These are phyloP conservation scores for Ellobius talpinus DNA, from an alignment of 2,113 vertebrate species.

Conservation along the genomic window DNA sequence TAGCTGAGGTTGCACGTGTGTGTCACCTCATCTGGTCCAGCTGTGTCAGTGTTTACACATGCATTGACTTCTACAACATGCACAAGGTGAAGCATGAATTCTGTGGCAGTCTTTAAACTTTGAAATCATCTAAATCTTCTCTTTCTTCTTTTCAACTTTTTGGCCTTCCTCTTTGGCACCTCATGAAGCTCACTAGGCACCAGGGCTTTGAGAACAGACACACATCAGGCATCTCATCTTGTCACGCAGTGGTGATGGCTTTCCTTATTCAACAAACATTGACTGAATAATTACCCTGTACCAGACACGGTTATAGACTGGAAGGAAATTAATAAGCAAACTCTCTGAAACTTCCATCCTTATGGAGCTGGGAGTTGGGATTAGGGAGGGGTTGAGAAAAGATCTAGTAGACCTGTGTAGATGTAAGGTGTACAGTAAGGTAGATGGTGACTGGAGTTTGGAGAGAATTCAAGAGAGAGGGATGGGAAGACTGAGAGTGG, in stretches of 20 bases:
- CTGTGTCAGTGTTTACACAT: background rate
- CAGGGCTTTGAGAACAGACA: constrained; percentile 23
- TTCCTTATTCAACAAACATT: constrained; percentile 32
- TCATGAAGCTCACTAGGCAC: background rate
- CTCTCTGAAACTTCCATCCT: background rate
- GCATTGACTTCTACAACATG: background rate
- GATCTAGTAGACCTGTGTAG: background rate
- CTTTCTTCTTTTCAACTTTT: background rate
- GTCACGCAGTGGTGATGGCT: background rate
- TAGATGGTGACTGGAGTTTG: background rate
- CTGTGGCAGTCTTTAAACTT: constrained; percentile 1
- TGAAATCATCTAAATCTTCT: background rate
- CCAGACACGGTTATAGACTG: background rate
- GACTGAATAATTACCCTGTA: background rate
- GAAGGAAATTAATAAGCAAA: background rate
- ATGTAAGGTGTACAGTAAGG: background rate
- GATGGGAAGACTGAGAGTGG: background rate
- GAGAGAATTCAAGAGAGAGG: background rate
- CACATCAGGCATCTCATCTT: background rate
- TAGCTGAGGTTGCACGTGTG: background rate
- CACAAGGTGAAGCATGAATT: background rate
- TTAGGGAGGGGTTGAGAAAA: background rate
- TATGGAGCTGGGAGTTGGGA: background rate
- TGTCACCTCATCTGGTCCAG: background rate
- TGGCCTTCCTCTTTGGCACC: background rate